Conservation (phyloP, 2,113 vertebrate genomes). For the Rafetus swinhoei region DNA sequence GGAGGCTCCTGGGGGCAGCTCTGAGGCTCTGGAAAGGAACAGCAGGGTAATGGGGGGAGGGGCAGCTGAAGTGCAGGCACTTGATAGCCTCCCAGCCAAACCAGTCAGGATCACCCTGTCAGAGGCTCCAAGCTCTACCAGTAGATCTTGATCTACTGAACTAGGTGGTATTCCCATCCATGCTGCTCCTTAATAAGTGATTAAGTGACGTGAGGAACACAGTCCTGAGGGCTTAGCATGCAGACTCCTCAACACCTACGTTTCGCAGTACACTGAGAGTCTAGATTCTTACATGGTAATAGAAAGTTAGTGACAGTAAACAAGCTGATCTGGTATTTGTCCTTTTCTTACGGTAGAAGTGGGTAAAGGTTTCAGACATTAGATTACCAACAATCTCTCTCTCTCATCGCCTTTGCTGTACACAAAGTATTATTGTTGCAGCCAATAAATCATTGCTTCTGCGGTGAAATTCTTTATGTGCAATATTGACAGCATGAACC, state of each 20-base stretch:
- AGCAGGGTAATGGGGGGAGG: no score
- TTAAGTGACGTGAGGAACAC: not conserved
- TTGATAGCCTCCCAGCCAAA: no score
- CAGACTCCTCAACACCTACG: not conserved
- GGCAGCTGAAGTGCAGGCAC: no score
- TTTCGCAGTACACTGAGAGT: not conserved
- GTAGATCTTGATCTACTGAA: no score
- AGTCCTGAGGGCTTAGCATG: not conserved
- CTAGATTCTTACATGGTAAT: not conserved
- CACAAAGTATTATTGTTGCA: not conserved
- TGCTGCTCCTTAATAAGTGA: constrained; percentile 30
- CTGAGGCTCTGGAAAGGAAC: no score
- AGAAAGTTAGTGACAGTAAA: not conserved
- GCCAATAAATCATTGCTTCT: not conserved
- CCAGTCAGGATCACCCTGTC: no score
- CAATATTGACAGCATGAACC: not conserved
- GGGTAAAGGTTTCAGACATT: not conserved
- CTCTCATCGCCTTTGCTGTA: not conserved
- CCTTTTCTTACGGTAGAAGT: not conserved
- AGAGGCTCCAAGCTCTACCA: no score
- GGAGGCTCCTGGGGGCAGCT: no score
- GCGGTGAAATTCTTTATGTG: not conserved
- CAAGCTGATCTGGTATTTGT: not conserved
- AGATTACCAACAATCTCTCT: not conserved
- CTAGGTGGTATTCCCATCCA: not conserved